Conservation (phyloP, 2,113 vertebrate genomes). For the Brachyhypopomus occidentalis region DNA sequence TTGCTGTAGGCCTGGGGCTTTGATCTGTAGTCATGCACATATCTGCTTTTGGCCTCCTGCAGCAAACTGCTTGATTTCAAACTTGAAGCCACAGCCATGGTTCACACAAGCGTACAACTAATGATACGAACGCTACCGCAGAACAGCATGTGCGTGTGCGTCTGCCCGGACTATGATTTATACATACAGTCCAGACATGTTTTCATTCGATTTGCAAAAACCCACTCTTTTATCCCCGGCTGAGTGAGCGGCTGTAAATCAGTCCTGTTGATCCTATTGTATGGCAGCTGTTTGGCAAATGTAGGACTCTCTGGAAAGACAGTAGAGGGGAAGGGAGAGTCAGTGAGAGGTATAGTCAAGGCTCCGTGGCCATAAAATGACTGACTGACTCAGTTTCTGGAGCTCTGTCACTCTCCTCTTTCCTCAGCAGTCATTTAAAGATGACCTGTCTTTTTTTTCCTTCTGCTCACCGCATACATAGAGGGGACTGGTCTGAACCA, state of each 20-base stretch:
- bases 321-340: conserved; percentile 41
- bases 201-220: conserved; percentile 65
- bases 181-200: conserved; percentile 58
- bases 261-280: conserved; percentile 55
- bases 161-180: conserved; percentile 61
- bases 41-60: conserved; percentile 35
- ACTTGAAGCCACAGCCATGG: conserved; percentile 32
- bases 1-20: conserved; percentile 15
- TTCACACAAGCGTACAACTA: conserved; percentile 37
- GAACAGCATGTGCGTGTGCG: conserved; percentile 29
- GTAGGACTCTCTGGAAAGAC: conserved; percentile 54
- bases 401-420: conserved; percentile 47
- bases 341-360: conserved; percentile 32
- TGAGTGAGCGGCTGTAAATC: conserved; percentile 62
- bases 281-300: conserved; percentile 54
- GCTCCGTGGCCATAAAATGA: conserved; percentile 58
- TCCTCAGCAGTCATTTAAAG: conserved; percentile 40
- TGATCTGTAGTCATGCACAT: conserved; percentile 48
- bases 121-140: conserved; percentile 38
- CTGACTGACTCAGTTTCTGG: conserved; percentile 52
- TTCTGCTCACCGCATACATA: conserved; percentile 33
- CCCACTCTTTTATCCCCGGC: conserved; percentile 54
- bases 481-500: conserved; percentile 37
- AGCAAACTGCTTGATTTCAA: conserved; percentile 26
- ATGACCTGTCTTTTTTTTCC: conserved; percentile 44